Conservation (phyloP, 2,888 invertebrate species). For the Halictus quadricinctus region DNA sequence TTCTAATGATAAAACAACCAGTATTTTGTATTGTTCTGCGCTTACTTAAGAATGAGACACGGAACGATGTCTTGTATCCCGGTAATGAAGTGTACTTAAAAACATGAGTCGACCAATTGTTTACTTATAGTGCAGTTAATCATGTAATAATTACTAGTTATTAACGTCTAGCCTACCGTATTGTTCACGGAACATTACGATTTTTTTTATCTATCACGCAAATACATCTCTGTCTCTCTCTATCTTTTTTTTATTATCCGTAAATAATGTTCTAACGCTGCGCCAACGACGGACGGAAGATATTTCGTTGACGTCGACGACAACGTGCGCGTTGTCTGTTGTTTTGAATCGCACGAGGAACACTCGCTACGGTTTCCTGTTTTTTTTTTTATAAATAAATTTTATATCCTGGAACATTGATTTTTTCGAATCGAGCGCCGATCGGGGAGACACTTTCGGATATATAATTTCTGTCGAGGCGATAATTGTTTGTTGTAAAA, state of each 20-base stretch:
- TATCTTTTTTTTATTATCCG: slow-evolving; percentile 60
- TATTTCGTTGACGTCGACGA: slow-evolving; percentile 14
- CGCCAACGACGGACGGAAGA: slow-evolving; percentile 46
- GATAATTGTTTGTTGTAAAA: slow-evolving; percentile 49
- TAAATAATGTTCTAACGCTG: slow-evolving; percentile 45
- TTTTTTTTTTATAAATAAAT: slow-evolving; percentile 39
- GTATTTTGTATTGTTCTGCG: slow-evolving; percentile 80
- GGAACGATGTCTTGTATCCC: slow-evolving; percentile 74
- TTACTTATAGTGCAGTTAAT: slow-evolving; percentile 73
- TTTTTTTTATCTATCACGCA: slow-evolving; percentile 62
- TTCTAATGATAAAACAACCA: slow-evolving; percentile 76
- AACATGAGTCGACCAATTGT: slow-evolving; percentile 74
- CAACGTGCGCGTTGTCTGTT: slow-evolving; percentile 43
- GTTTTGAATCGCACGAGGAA: slow-evolving; percentile 37
- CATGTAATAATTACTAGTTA: slow-evolving; percentile 66
- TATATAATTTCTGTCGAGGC: slow-evolving; percentile 9
- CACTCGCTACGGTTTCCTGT: slow-evolving; percentile 23
- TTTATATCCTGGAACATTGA: slow-evolving; percentile 1
- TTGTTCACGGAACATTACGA: slow-evolving; percentile 53
- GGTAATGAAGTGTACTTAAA: slow-evolving; percentile 81
- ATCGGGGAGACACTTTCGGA: neutral
- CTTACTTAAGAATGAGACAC: slow-evolving; percentile 80
- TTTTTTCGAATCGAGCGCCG: slow-evolving; percentile 38
- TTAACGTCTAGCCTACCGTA: slow-evolving; percentile 60
- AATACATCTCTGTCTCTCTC: slow-evolving; percentile 36